A percentile compares a stretch with the other conserved stretches of the same genome.
Conservation (phyloP, 2,888 invertebrate species). For the Hedya salicella region DNA sequence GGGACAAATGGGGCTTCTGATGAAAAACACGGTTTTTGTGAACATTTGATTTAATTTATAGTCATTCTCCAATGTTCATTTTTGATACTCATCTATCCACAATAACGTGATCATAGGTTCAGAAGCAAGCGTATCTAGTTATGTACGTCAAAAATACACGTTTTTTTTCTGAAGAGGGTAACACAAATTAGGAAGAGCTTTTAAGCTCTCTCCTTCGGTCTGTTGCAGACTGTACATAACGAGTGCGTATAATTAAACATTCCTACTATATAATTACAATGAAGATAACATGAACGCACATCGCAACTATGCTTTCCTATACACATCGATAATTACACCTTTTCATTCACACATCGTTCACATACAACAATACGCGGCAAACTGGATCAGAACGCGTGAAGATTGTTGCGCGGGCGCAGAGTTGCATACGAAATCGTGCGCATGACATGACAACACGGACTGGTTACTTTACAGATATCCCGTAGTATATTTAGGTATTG, state of each 20-base stretch:
- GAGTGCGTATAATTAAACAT: too few relatives aligned
- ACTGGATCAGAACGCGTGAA: constrained; percentile 25
- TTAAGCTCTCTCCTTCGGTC: too few relatives aligned
- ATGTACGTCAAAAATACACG: neutral
- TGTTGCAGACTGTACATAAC: neutral
- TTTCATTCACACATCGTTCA: constrained; percentile 20
- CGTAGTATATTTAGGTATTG: too few relatives aligned
- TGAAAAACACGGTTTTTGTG: constrained; percentile 10
- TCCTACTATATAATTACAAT: neutral
- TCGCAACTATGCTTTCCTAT: constrained; percentile 18
- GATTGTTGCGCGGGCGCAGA: neutral
- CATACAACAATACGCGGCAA: constrained; percentile 20
- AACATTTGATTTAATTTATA: constrained; percentile 17
- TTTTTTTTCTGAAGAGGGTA: too few relatives aligned
- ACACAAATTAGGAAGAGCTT: too few relatives aligned
- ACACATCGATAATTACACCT: constrained; percentile 24
- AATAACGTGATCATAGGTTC: neutral
- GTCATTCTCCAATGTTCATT: neutral
- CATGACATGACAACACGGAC: too few relatives aligned
- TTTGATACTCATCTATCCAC: neutral
- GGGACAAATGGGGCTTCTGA: constrained; percentile 12
- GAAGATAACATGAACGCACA: constrained; percentile 13
- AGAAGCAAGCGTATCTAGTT: neutral
- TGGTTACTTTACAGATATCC: too few relatives aligned
- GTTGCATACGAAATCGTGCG: too few relatives aligned